Conservation (phyloP, 1,140 invertebrate species). For the Riptortus pedestris region DNA sequence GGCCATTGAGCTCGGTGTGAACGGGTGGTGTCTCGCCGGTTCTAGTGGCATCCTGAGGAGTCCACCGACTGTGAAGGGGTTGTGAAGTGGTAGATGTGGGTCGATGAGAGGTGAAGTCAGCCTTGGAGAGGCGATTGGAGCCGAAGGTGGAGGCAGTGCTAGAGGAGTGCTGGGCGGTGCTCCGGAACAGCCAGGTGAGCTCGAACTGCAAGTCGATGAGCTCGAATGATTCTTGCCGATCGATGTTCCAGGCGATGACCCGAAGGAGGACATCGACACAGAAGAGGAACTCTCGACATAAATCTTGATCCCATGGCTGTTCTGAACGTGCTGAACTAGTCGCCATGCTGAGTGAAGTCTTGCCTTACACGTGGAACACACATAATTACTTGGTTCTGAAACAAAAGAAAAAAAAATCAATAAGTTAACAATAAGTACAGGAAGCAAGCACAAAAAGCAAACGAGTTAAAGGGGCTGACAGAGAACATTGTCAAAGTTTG, state of each 20-base stretch:
- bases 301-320: conserved; percentile 84
- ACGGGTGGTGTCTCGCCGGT: conserved; percentile 32
- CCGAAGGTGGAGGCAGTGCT: conserved; percentile 45
- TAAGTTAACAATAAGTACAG: background rate
- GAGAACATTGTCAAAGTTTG: conserved; percentile 7
- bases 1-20: conserved; percentile 41
- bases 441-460: no score
- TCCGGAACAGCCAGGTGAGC: conserved; percentile 37
- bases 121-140: conserved; percentile 34
- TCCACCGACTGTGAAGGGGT: conserved; percentile 55
- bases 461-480: background rate
- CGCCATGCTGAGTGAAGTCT: conserved; percentile 84
- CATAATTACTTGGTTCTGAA: conserved; percentile 88
- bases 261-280: conserved; percentile 33
- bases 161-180: conserved; percentile 40
- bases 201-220: conserved; percentile 41
- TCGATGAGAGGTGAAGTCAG: conserved; percentile 30
- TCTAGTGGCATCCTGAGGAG: conserved; percentile 52
- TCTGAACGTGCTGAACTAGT: conserved; percentile 88
- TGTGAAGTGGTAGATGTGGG: conserved; percentile 47
- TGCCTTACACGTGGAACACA: conserved; percentile 88
- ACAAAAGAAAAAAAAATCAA: conserved; percentile 43
- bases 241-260: conserved; percentile 37
- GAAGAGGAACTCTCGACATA: conserved; percentile 60
- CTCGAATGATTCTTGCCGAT: conserved; percentile 42